These are phyloP conservation scores for Salvelinus sp. DNA, from an alignment of 2,113 vertebrate species.

Conservation along the genomic window DNA sequence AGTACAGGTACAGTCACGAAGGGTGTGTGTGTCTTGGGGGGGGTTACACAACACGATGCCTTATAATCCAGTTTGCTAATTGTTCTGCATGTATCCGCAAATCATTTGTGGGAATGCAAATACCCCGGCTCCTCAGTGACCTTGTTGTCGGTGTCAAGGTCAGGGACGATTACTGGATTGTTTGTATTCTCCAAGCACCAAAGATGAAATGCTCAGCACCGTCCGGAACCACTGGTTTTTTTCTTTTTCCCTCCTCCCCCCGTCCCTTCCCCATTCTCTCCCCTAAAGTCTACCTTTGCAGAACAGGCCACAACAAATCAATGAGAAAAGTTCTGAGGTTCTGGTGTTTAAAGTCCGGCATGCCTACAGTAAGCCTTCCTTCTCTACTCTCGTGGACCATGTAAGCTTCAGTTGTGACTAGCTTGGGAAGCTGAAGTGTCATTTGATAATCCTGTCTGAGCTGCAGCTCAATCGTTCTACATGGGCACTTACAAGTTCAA, in stretches of 20 bases:
- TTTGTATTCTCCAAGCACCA: slow-evolving; percentile 67
- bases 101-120: slow-evolving; percentile 59
- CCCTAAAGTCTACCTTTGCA: background rate
- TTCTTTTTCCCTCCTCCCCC: background rate
- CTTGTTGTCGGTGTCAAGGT: slow-evolving; percentile 67
- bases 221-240: slow-evolving; percentile 46
- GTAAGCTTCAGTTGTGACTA: slow-evolving; percentile 50
- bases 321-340: background rate
- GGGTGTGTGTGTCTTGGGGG: background rate
- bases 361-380: slow-evolving; percentile 39
- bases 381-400: slow-evolving; percentile 43
- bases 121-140: slow-evolving; percentile 31
- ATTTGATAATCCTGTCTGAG: slow-evolving; percentile 68
- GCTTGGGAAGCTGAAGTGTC: slow-evolving; percentile 63
- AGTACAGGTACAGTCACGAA: slow-evolving; percentile 45
- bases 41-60: slow-evolving; percentile 28
- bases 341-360: background rate
- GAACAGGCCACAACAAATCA: slow-evolving; percentile 27
- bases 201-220: slow-evolving; percentile 73
- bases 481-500: slow-evolving; percentile 10
- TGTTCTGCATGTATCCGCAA: slow-evolving; percentile 56
- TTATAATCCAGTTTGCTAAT: slow-evolving; percentile 70
- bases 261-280: slow-evolving; percentile 1
- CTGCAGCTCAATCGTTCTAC: slow-evolving; percentile 46
- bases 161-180: slow-evolving; percentile 69